A percentile compares a stretch with the other conserved stretches of the same genome.
These are phyloP conservation scores for Congeria kusceri DNA, from an alignment of 2,888 invertebrate species.

Conservation along the genomic window DNA sequence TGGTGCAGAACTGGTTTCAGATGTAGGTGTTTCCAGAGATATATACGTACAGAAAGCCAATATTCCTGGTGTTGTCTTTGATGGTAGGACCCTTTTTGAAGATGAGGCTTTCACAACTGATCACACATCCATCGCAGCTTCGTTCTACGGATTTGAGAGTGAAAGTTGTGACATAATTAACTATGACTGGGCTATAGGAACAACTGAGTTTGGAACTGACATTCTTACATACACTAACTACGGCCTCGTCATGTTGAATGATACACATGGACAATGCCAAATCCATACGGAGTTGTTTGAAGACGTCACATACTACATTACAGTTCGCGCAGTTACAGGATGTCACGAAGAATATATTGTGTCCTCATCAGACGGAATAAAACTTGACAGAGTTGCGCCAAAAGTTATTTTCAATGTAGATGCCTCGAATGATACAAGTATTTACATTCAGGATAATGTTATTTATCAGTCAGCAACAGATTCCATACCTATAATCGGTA, in stretches of 20 bases:
- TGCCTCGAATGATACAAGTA: slow-evolving; percentile 28
- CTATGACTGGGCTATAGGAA: slow-evolving; percentile 77
- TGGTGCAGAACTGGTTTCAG: slow-evolving; percentile 65
- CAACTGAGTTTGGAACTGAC: slow-evolving; percentile 68
- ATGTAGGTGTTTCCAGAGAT: slow-evolving; percentile 43
- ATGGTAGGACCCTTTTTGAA: slow-evolving; percentile 61
- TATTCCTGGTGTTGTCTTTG: slow-evolving; percentile 70
- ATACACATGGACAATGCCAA: slow-evolving; percentile 69
- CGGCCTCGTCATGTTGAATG: slow-evolving; percentile 72
- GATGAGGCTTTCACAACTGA: slow-evolving; percentile 69
- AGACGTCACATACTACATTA: slow-evolving; percentile 66
- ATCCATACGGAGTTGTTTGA: slow-evolving; percentile 66
- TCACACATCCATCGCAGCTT: slow-evolving; percentile 69
- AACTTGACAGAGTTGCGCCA: slow-evolving; percentile 66
- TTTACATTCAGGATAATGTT: slow-evolving; percentile 22
- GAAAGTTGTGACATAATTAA: slow-evolving; percentile 71
- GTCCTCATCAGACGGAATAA: slow-evolving; percentile 74
- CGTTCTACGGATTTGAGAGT: slow-evolving; percentile 75
- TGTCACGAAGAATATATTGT: slow-evolving; percentile 70
- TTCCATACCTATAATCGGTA: slow-evolving; percentile 42
- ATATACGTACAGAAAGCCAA: slow-evolving; percentile 67
- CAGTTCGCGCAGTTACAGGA: slow-evolving; percentile 73
- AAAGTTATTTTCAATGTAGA: slow-evolving; percentile 33
- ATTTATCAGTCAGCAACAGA: slow-evolving; percentile 57
- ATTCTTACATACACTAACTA: slow-evolving; percentile 69